Evolutionary conservation across 92 coral and sea anemone species (phyloP), one percentile per base, ranked within the genome.

Genomic region (Galaxea fascicularis): DNA sequence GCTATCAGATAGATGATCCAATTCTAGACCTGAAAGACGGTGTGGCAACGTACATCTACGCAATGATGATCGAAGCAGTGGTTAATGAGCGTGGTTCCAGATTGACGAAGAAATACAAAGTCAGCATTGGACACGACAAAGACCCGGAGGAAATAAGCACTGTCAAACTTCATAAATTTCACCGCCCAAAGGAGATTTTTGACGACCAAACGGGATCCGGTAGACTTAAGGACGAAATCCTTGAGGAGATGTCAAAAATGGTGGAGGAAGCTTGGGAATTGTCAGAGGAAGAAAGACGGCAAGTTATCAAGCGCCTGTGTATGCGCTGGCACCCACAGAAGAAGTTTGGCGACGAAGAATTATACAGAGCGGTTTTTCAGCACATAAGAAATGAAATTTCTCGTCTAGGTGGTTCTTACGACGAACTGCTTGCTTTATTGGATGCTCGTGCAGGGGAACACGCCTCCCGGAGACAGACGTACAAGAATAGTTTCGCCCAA

Each of bases 241-340:
- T 85, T 18, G 70, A 44, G 16, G 90, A 91, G 58, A 86, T 91
- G 14, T 70, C 95, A 29, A 80, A 70, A 20, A 74, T 88, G 4
- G 82, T 91, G 71, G 89, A 89, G 58, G 91, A 82, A 12, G 94
- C 94, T 30, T 93, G 97, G 94, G 78, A 44, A 20, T 86, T 89
- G 26, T 88, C 98, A 45, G 89, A 90, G 57, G 76, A 87, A 12
- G 88, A 65, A 44, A 57, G 91, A 65, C 69, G 66, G n/a, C 89
- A 89, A 27, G 81, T 92, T 58, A 78, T 93, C 67, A 93, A 89
- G 85, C 94, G 98, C 26, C 62, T 93, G 52, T 91, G 69, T 78
- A 71, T 90, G 14, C 83, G 77, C 4, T 95, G 98, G 98, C 98
- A 95, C 64, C 98, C 98, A 8, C 94, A 91, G 27, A 90, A 92